Conservation (phyloP, 1,140 invertebrate genomes). For the Caerostris extrusa region DNA sequence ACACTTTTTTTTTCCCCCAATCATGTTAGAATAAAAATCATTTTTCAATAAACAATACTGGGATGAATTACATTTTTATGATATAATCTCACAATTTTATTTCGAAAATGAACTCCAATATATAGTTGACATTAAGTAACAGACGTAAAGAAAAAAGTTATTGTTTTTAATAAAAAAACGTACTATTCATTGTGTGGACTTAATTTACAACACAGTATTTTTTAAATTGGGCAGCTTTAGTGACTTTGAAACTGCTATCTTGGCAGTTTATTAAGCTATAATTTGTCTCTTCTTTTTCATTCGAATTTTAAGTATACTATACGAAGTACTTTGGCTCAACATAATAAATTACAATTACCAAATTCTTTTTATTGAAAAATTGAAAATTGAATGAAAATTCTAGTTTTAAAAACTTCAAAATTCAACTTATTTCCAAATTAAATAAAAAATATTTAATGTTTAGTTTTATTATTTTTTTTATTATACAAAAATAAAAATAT, state of each 20-base stretch:
- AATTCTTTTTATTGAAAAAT: no score
- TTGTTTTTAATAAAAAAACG: not conserved
- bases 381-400: no score
- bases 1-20: not conserved
- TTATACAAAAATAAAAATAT: no score
- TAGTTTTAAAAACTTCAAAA: no score
- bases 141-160: not conserved
- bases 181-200: not conserved
- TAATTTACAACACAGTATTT: not conserved
- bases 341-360: no score
- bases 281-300: no score
- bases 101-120: not conserved
- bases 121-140: not conserved
- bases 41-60: not conserved
- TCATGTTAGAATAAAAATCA: not conserved
- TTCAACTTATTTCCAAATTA: no score
- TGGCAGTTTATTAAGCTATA: no score
- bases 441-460: no score
- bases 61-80: not conserved
- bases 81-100: not conserved
- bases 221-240: not conserved
- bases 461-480: no score
- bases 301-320: no score
- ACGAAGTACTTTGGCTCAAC: no score
- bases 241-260: not conserved